These are phyloP conservation scores for Halcyon senegalensis DNA, from an alignment of 2,113 vertebrate genomes.

Conservation along the genomic window DNA sequence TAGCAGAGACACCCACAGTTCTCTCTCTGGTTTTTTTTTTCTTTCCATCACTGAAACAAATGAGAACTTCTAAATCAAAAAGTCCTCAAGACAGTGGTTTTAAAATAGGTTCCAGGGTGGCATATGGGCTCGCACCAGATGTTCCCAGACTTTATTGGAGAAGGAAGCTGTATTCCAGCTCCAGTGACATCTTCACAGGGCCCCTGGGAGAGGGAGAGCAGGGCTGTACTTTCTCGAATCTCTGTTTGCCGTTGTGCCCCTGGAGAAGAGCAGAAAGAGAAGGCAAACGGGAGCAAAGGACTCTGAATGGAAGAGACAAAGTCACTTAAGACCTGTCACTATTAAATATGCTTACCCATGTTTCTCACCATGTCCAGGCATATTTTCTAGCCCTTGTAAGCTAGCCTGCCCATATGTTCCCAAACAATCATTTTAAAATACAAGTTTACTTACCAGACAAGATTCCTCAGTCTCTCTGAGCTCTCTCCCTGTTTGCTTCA, in stretches of 20 bases:
- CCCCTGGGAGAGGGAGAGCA: neutral
- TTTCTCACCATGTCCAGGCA: constrained; percentile 33
- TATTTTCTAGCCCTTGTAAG: constrained; percentile 35
- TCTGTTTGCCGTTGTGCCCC: neutral
- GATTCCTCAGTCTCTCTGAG: neutral
- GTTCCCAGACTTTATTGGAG: neutral
- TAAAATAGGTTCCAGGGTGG: neutral
- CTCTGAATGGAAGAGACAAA: neutral
- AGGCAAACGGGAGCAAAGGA: neutral
- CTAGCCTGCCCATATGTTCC: constrained; percentile 36
- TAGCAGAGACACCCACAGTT: neutral
- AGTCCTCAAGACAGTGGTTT: neutral
- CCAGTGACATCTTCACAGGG: neutral
- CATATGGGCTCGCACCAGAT: neutral
- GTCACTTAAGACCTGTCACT: neutral
- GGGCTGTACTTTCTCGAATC: neutral
- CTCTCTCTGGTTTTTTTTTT: neutral
- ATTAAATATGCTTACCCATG: constrained; percentile 43
- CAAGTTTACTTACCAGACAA: constrained; percentile 33
- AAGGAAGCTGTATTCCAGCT: neutral
- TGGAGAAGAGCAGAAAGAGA: neutral
- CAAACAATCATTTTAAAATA: constrained; percentile 33
- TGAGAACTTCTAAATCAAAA: neutral
- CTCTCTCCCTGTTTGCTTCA: constrained; percentile 47
- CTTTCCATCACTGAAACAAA: neutral